Evolutionary conservation across 2,888 invertebrate species (phyloP), one percentile per base, ranked within the genome.

Genomic region (Stratiomys singularior): DNA sequence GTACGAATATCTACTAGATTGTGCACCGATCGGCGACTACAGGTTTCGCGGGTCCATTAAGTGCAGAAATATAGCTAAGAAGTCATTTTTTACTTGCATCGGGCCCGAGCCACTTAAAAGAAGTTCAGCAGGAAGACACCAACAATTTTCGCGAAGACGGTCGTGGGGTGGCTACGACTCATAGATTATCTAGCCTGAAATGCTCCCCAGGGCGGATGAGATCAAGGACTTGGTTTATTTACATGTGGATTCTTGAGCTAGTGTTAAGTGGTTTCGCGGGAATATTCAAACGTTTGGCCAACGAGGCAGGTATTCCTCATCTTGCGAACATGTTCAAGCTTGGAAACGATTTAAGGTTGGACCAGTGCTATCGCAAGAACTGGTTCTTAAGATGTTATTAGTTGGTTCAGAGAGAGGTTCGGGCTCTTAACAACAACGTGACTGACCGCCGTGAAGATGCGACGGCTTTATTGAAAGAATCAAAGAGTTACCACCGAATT

Each of bases 181-280:
- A 47, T 69, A 69, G 69, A 69, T 69, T 69, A 69, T 69, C 47
- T n/a, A 25, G 47, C n/a, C 47, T 69, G 25, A 46, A 15, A 37
- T 37, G 37, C 37, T 47, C 69, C 69, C 23, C 69, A 18, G 37
- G 69, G 21, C 47, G 72, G 25, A 15, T 18, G 21, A 58, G 58
- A 72, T 58, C 56, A 72, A 72, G 72, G 72, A 72, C 72, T 72
- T 52, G 52, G 28, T 52, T 52, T 71, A 72, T 72, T 72, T 72
- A 58, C 58, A 58, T 52, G 69, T 52, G 18, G 7, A 52, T 52
- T 37, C 37, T 37, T 37, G 5, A 37, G 37, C 37, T 37, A 37
- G 37, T 37, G 37, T 37, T 37, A 37, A 37, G 37, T 37, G 37
- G 37, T 37, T 37, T 37, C 9, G 37, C 37, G 37, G 37, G 37